These are phyloP conservation scores for Pseudotriccus pelzelni DNA, from an alignment of 2,797 vertebrate genomes.

Conservation along the genomic window DNA sequence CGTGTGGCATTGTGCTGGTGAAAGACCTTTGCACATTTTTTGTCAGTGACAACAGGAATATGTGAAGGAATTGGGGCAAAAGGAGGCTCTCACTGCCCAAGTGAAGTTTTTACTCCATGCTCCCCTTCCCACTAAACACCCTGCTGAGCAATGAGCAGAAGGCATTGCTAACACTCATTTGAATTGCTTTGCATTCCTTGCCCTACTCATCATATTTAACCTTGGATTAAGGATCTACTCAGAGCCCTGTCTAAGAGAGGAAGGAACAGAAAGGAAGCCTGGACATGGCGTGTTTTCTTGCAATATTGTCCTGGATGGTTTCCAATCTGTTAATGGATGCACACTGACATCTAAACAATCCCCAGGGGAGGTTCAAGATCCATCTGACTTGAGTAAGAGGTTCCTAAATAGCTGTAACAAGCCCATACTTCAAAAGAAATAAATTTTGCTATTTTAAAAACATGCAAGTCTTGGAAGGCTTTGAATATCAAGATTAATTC, in stretches of 20 bases:
- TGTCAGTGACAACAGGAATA: background rate
- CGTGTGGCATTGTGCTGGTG: background rate
- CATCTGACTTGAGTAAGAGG: conserved; percentile 18
- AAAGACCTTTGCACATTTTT: background rate
- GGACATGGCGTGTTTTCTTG: background rate
- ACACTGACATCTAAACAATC: conserved; percentile 38
- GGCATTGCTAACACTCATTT: background rate
- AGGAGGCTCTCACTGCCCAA: background rate
- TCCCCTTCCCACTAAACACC: background rate
- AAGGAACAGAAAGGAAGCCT: conserved; percentile 2
- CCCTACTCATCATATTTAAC: background rate
- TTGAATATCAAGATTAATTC: conserved; percentile 30
- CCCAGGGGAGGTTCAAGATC: conserved; percentile 31
- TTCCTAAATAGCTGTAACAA: conserved; percentile 47
- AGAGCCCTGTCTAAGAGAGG: background rate
- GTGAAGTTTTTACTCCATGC: background rate
- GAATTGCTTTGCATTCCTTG: background rate
- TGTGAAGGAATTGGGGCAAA: background rate
- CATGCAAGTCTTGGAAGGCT: background rate
- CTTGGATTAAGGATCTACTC: background rate
- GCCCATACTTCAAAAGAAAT: conserved; percentile 33
- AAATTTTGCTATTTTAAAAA: conserved; percentile 45
- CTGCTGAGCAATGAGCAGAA: background rate
- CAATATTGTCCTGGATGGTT: conserved; percentile 29
- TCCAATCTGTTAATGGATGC: conserved; percentile 52